Evolutionary conservation across 2,888 invertebrate genomes (phyloP).

Genomic region (Eurytoma adleriae): DNA sequence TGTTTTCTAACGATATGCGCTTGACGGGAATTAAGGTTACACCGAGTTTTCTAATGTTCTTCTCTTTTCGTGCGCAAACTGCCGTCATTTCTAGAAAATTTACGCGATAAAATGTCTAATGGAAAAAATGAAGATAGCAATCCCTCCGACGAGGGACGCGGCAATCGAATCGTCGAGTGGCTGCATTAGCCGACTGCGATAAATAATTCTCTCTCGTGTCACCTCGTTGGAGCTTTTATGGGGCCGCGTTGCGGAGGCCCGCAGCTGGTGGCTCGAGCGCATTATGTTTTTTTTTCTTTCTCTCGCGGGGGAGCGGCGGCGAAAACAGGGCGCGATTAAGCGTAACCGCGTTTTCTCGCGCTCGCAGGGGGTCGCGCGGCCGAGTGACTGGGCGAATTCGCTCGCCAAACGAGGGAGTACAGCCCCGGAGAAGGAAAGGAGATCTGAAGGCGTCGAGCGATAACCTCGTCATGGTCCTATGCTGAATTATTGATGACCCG

Average conservation of each 20-base stretch:
- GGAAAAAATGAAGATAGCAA: too few relatives aligned
- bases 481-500: slow-evolving; percentile 74
- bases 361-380: slow-evolving; percentile 26
- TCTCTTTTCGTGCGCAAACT: too few relatives aligned
- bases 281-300: background rate
- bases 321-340: slow-evolving; percentile 57
- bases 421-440: slow-evolving; percentile 28
- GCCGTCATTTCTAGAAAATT: too few relatives aligned
- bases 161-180: background rate
- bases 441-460: slow-evolving; percentile 60
- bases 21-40: too few relatives aligned
- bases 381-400: slow-evolving; percentile 55
- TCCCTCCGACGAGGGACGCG: background rate
- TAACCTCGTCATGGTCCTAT: slow-evolving; percentile 74
- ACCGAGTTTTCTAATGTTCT: too few relatives aligned
- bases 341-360: slow-evolving; percentile 53
- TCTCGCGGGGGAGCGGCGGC: slow-evolving; percentile 14
- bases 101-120: too few relatives aligned
- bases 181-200: slow-evolving; percentile 1
- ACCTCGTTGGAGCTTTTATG: slow-evolving; percentile 19
- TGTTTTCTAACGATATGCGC: too few relatives aligned
- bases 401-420: slow-evolving; percentile 12
- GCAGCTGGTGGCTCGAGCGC: background rate
- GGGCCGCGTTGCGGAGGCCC: background rate
- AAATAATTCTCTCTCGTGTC: slow-evolving; percentile 45